Evolutionary conservation across 2,888 invertebrate genomes (phyloP).

Genomic region (Mechanitis messenoides): DNA sequence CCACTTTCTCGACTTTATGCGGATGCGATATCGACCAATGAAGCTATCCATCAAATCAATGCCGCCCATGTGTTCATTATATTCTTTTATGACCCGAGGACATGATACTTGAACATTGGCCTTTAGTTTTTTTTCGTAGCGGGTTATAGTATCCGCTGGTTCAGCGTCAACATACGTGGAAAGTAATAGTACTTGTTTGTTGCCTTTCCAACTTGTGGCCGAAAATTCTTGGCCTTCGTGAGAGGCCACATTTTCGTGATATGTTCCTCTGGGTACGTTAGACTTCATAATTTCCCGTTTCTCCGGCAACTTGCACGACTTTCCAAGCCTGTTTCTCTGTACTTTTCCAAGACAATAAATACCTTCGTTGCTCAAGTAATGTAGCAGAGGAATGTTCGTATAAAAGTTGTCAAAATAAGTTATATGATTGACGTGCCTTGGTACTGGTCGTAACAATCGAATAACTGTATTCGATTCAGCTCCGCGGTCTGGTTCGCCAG

Average conservation of each 20-base stretch:
- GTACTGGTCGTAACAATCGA: constrained; percentile 29
- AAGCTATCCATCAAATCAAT: too few relatives aligned
- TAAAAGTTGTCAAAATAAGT: constrained; percentile 41
- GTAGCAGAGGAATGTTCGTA: constrained; percentile 37
- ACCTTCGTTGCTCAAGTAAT: constrained; percentile 37
- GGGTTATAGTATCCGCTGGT: too few relatives aligned
- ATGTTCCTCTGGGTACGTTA: not conserved
- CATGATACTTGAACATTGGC: too few relatives aligned
- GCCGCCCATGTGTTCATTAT: too few relatives aligned
- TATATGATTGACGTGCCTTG: constrained; percentile 31
- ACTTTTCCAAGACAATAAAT: constrained; percentile 42
- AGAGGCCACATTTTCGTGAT: not conserved
- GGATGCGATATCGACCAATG: too few relatives aligned
- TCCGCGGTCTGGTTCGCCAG: constrained; percentile 33
- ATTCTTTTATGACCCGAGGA: too few relatives aligned
- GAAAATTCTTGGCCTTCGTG: too few relatives aligned
- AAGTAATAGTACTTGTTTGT: too few relatives aligned
- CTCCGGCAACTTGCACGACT: constrained; percentile 37
- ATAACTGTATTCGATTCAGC: constrained; percentile 27
- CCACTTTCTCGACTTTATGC: too few relatives aligned
- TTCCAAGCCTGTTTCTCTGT: constrained; percentile 39
- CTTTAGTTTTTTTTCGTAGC: too few relatives aligned
- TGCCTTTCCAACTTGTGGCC: too few relatives aligned
- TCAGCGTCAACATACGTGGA: too few relatives aligned
- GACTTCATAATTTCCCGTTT: constrained; percentile 37